These are phyloP conservation scores for Ptiloglossa arizonensis DNA, from an alignment of 1,140 invertebrate species.

Conservation along the genomic window DNA sequence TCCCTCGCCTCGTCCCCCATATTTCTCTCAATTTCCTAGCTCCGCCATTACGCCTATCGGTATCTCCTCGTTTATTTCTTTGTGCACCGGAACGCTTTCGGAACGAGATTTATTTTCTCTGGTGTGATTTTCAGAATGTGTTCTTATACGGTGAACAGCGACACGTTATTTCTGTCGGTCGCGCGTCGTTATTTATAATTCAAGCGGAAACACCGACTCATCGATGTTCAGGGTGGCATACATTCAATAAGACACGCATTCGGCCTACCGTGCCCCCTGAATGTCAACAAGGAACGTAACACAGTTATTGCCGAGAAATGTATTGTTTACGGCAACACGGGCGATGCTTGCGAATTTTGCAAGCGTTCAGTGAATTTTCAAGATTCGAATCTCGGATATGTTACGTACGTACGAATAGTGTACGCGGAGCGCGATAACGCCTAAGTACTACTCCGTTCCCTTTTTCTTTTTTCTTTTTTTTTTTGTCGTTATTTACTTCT, in stretches of 20 bases:
- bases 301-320: neutral
- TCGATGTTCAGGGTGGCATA: constrained; percentile 12
- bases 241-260: constrained; percentile 18
- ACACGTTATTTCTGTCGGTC: constrained; percentile 8
- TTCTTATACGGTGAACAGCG: neutral
- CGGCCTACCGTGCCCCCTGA: neutral
- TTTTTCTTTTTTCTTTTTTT: no score
- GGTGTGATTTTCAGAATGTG: neutral
- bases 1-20: neutral
- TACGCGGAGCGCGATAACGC: no score
- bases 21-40: constrained; percentile 10
- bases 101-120: neutral
- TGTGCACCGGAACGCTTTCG: neutral
- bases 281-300: constrained; percentile 24
- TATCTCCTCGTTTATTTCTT: neutral
- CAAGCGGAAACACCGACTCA: neutral
- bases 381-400: neutral
- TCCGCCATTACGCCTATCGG: neutral
- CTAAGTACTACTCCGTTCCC: no score
- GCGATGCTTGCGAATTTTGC: neutral
- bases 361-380: neutral
- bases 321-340: neutral
- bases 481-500: no score
- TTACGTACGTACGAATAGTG: no score
- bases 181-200: constrained; percentile 20